Conservation (phyloP, 2,888 invertebrate genomes). For the Electrophaes corylata region DNA sequence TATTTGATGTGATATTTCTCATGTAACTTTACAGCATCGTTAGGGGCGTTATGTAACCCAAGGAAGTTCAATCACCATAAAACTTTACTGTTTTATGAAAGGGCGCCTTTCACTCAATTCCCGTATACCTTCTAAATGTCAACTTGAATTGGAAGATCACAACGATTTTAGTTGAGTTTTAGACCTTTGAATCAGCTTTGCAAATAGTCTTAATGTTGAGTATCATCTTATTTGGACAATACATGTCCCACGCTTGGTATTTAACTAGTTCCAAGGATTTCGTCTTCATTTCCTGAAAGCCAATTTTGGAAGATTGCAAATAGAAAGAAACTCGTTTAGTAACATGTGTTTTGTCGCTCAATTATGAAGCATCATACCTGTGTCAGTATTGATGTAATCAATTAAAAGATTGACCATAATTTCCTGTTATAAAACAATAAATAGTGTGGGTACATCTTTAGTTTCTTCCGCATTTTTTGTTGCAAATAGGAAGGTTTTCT, state of each 20-base stretch:
- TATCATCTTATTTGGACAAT: slow-evolving; percentile 8
- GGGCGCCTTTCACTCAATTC: slow-evolving; percentile 23
- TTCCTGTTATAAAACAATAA: slow-evolving; percentile 8
- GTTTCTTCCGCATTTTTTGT: slow-evolving; percentile 12
- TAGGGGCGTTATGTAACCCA: slow-evolving; percentile 10
- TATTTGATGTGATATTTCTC: slow-evolving; percentile 4
- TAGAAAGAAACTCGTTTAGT: neutral
- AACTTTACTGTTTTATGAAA: slow-evolving; percentile 19
- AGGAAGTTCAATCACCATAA: slow-evolving; percentile 24
- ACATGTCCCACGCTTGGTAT: slow-evolving; percentile 15
- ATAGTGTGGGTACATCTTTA: slow-evolving; percentile 1
- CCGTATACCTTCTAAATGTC: slow-evolving; percentile 8
- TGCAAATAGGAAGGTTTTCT: slow-evolving; percentile 4
- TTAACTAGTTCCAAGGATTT: slow-evolving; percentile 12
- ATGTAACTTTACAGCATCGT: slow-evolving; percentile 1
- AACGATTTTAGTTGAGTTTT: neutral
- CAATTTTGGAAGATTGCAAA: neutral
- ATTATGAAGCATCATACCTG: slow-evolving; percentile 6
- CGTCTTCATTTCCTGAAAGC: slow-evolving; percentile 5
- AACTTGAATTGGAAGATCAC: slow-evolving; percentile 4
- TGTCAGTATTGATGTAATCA: slow-evolving; percentile 10
- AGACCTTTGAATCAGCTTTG: slow-evolving; percentile 10
- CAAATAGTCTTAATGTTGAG: slow-evolving; percentile 6
- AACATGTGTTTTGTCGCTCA: neutral
- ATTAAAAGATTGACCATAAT: slow-evolving; percentile 2